Base-by-base conservation (phyloP, 2,113 vertebrate species). In the Coptodon rendalli region DNA sequence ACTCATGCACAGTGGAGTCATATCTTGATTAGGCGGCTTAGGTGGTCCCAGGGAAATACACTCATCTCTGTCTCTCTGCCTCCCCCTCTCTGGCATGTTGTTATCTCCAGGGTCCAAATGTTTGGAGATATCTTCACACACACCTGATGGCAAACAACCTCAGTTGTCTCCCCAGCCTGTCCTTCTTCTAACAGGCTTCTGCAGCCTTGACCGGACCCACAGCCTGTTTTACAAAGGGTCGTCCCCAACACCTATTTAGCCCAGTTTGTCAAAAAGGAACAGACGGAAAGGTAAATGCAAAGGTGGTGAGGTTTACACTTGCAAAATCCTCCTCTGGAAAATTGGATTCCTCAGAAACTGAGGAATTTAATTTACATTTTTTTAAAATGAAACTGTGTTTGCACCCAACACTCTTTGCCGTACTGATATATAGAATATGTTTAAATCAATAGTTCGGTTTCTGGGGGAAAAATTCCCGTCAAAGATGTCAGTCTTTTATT, bases 41-140 rank as follows among this genome's bases (percentile, higher is more conserved):
- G 94, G 94, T 95, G 95, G 93, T 94, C 93, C 91, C 76, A 76
- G 90, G 87, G 80, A 88, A 94, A 96, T 93, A 87, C 92, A 92
- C 94, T 95, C 94, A 86, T 94, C 91, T 88, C 87, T 87, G 90
- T 92, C 92, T 92, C 90, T 87, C 84, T 82, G 61, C 89, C 90
- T 89, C 88, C 90, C 88, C 90, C 79, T 91, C 91, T 89, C 92
- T 92, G 93, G 87, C 95, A 93, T 94, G 93, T 91, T 92, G 94
- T 93, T 94, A 95, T 95, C 94, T 94, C 91, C 93, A 86, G 94
- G 91, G 94, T 93, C 92, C 95, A 95, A 95, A 94, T 93, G 94
- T 95, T 95, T 94, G 93, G 93, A 94, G 94, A 95, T 95, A 95
- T 95, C 95, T 96, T 95, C 93, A 96, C 93, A 95, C 92, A 94